Evolutionary conservation across 2,888 invertebrate genomes (phyloP).

Genomic region (Acleris laterana): DNA sequence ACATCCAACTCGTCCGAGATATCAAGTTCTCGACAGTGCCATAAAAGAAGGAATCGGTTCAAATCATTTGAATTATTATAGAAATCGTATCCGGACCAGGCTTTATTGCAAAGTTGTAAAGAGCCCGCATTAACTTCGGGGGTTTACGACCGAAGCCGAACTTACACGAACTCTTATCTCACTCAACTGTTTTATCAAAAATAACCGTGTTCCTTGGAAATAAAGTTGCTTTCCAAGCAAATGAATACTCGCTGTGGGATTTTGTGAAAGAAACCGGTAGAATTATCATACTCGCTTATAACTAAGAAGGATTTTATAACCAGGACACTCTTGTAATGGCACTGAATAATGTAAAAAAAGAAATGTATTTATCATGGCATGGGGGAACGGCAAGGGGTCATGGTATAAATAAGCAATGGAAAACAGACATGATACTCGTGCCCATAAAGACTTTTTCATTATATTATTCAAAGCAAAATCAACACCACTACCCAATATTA

Average conservation of each 20-base stretch:
- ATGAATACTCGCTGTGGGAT: neutral
- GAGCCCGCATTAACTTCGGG: conserved; percentile 37
- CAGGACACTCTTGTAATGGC: conserved; percentile 26
- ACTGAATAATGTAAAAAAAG: conserved; percentile 28
- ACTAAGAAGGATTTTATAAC: conserved; percentile 38
- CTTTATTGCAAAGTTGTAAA: conserved; percentile 53
- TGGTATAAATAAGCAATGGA: conserved; percentile 11
- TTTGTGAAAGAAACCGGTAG: conserved; percentile 6
- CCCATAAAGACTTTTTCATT: no score
- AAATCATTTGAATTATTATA: conserved; percentile 53
- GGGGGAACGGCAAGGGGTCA: neutral
- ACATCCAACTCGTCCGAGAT: conserved; percentile 15
- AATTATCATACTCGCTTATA: conserved; percentile 39
- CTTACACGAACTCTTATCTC: conserved; percentile 18
- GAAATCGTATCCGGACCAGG: conserved; percentile 43
- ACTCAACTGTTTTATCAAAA: conserved; percentile 3
- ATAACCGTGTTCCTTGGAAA: conserved; percentile 9
- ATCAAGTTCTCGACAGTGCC: conserved; percentile 30
- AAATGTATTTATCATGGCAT: conserved; percentile 4
- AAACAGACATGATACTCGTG: neutral
- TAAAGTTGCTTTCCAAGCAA: neutral
- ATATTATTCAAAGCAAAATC: neutral
- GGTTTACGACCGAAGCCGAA: conserved; percentile 44
- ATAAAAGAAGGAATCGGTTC: conserved; percentile 38
- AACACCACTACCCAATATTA: neutral